These are phyloP conservation scores for Microcaecilia unicolor DNA, from an alignment of 2,797 vertebrate species.

Conservation along the genomic window DNA sequence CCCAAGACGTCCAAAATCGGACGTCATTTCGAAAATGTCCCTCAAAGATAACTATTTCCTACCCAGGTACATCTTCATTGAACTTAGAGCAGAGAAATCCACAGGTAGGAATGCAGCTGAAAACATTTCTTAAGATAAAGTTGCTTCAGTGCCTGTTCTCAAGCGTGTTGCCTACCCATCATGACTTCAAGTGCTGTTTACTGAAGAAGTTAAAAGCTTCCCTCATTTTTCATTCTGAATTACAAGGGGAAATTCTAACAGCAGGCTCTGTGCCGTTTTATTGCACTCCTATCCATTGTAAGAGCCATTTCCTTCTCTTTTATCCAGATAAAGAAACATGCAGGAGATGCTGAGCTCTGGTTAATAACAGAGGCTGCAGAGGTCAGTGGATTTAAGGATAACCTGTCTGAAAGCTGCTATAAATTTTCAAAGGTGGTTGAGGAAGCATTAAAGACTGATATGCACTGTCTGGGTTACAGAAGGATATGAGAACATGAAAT, in stretches of 20 bases:
- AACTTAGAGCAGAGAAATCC: too few species aligned
- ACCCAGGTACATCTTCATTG: too few species aligned
- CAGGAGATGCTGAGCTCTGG: constrained; percentile 46
- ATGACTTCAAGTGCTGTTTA: constrained; percentile 9
- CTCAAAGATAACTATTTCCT: too few species aligned
- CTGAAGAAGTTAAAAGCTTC: constrained; percentile 1
- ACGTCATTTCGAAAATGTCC: too few species aligned
- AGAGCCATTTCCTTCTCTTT: constrained; percentile 49
- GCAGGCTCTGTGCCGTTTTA: constrained; percentile 38
- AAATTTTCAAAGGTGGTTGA: constrained; percentile 53
- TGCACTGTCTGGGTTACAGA: constrained; percentile 19
- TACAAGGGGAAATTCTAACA: constrained; percentile 14
- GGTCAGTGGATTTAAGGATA: constrained; percentile 50
- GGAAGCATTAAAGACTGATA: constrained; percentile 38
- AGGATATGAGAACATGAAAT: constrained; percentile 33
- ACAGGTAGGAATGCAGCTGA: too few species aligned
- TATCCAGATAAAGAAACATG: constrained; percentile 37
- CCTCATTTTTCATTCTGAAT: constrained; percentile 9
- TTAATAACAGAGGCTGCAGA: constrained; percentile 48
- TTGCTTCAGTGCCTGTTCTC: neutral
- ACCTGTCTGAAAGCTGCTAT: constrained; percentile 35
- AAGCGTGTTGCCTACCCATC: neutral
- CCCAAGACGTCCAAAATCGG: too few species aligned
- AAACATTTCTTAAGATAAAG: too few species aligned
- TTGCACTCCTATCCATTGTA: constrained; percentile 37